Evolutionary conservation across 2,113 vertebrate species (phyloP).

Genomic region (Perca schrenkii): DNA sequence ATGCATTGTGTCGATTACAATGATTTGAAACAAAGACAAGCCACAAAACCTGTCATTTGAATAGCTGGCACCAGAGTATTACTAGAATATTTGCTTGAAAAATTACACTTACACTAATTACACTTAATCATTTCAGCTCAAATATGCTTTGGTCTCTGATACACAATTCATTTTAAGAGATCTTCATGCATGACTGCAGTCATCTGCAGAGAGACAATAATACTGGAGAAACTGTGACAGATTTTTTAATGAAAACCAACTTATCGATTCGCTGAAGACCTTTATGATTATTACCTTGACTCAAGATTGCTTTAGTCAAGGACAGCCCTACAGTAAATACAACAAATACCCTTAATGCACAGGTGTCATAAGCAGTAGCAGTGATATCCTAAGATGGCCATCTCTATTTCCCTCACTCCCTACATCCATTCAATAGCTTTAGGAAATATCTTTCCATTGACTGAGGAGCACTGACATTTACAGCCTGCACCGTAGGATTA

Average conservation of each 20-base stretch:
- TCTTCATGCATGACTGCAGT: constrained; percentile 2
- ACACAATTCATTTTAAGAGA: constrained; percentile 5
- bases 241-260: constrained; percentile 36
- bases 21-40: constrained; percentile 3
- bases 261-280: constrained; percentile 28
- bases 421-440: constrained; percentile 39
- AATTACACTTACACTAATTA: background rate
- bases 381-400: constrained; percentile 27
- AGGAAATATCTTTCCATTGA: constrained; percentile 43
- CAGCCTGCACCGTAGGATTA: constrained; percentile 35
- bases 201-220: constrained; percentile 29
- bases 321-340: constrained; percentile 18
- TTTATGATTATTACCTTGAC: constrained; percentile 21
- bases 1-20: background rate
- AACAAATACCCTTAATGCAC: constrained; percentile 19
- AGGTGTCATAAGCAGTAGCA: constrained; percentile 32
- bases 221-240: constrained; percentile 29
- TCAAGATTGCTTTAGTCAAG: constrained; percentile 17
- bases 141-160: constrained; percentile 17
- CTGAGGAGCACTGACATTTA: constrained; percentile 52
- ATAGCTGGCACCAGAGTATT: background rate
- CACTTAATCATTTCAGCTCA: background rate
- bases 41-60: background rate
- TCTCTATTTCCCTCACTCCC: constrained; percentile 20
- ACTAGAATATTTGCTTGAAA: constrained; percentile 4